A percentile compares a stretch with the other conserved stretches of the same genome.
Conservation (phyloP, 2,113 vertebrate genomes). For the Synodontis membranacea region DNA sequence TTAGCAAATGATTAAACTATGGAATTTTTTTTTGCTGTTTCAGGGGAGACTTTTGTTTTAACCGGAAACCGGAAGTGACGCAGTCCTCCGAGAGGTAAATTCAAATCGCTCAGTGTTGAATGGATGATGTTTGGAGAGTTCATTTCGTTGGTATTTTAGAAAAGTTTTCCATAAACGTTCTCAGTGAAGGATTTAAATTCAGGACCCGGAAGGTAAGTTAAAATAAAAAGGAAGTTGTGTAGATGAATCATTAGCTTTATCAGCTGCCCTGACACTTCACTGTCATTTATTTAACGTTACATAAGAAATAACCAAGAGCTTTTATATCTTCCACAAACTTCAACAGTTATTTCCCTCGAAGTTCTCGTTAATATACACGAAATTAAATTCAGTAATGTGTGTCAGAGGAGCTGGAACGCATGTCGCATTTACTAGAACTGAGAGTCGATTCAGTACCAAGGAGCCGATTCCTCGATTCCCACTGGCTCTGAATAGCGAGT, state of each 20-base stretch:
- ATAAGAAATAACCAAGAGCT: too few relatives aligned
- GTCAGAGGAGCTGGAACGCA: not conserved
- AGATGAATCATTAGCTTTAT: not conserved
- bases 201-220: not conserved
- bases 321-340: too few relatives aligned
- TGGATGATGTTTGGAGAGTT: not conserved
- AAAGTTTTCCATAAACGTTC: not conserved
- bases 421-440: not conserved
- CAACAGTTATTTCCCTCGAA: not conserved
- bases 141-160: not conserved
- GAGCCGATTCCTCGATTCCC: not conserved
- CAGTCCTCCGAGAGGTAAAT: conserved; percentile 35
- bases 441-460: too few relatives aligned
- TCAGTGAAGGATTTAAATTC: not conserved
- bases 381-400: not conserved
- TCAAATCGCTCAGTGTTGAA: conserved; percentile 40
- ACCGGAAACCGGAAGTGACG: conserved; percentile 41
- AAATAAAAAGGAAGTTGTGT: not conserved
- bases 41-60: conserved; percentile 28
- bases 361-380: not conserved
- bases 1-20: too few relatives aligned
- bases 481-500: not conserved
- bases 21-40: too few relatives aligned
- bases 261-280: not conserved
- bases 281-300: not conserved